These are phyloP conservation scores for Thaumatotibia leucotreta DNA, from an alignment of 1,140 invertebrate species.

Conservation along the genomic window DNA sequence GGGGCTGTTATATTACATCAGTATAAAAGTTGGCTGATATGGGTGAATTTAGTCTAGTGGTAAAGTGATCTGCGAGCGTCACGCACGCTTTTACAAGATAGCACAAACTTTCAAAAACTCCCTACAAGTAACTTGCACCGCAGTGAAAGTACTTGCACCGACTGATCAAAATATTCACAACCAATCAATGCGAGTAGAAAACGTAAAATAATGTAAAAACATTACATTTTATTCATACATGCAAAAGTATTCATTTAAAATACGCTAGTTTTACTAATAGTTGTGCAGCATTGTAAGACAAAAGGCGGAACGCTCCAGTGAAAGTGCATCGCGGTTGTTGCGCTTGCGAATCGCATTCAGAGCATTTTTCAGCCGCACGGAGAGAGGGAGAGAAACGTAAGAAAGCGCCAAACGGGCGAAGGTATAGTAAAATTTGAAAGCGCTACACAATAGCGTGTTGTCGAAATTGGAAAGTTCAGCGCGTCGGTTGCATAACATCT, in stretches of 20 bases:
- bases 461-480: slow-evolving; percentile 76
- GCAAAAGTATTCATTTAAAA: background rate
- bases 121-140: background rate
- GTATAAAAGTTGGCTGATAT: too few relatives aligned
- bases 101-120: slow-evolving; percentile 28
- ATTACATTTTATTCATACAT: background rate
- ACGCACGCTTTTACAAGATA: slow-evolving; percentile 45
- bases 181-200: background rate
- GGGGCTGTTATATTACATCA: too few relatives aligned
- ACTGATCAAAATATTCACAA: background rate
- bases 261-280: slow-evolving; percentile 2
- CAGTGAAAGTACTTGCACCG: background rate
- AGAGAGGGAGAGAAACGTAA: slow-evolving; percentile 60
- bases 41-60: too few relatives aligned
- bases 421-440: slow-evolving; percentile 73
- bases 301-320: slow-evolving; percentile 51
- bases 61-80: slow-evolving; percentile 26
- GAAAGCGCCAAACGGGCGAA: slow-evolving; percentile 64
- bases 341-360: slow-evolving; percentile 52
- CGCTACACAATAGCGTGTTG: slow-evolving; percentile 74
- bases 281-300: slow-evolving; percentile 15
- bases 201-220: background rate
- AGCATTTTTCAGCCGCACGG: slow-evolving; percentile 64
- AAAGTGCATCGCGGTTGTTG: slow-evolving; percentile 59
- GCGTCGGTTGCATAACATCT: slow-evolving; percentile 68